phyloP scores from a whole-genome alignment of 1,140 invertebrate genomes.

The Drosophila nigrodunni region DNA sequence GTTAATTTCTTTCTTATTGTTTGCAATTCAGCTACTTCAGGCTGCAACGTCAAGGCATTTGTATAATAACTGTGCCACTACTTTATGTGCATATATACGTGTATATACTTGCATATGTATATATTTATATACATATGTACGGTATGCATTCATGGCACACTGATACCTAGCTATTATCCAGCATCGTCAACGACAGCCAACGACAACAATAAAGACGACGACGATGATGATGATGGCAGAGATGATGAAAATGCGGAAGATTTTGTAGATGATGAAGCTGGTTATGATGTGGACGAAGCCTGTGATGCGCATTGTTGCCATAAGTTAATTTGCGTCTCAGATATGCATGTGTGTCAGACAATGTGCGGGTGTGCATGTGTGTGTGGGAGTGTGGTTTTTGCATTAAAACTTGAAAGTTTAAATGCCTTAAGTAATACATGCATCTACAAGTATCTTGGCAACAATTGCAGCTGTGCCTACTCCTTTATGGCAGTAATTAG shows the following conservation, averaged over 20 bases:
- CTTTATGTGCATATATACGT: slow-evolving; percentile 3
- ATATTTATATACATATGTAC: background rate
- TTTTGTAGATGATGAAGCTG: slow-evolving; percentile 39
- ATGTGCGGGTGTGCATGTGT: slow-evolving; percentile 15
- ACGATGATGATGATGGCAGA: slow-evolving; percentile 2
- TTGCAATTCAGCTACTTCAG: slow-evolving; percentile 51
- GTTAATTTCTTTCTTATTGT: slow-evolving; percentile 34
- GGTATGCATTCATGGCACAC: slow-evolving; percentile 1
- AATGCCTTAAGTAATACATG: slow-evolving; percentile 71
- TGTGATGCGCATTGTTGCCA: slow-evolving; percentile 62
- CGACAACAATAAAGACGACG: slow-evolving; percentile 59
- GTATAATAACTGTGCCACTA: slow-evolving; percentile 70
- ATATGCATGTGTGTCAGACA: slow-evolving; percentile 70
- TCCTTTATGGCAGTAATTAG: slow-evolving; percentile 60
- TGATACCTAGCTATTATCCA: slow-evolving; percentile 69
- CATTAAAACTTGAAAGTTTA: slow-evolving; percentile 81
- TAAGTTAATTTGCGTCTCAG: slow-evolving; percentile 78
- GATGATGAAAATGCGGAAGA: slow-evolving; percentile 21
- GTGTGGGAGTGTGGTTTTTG: slow-evolving; percentile 54
- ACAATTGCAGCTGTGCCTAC: slow-evolving; percentile 31
- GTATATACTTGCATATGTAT: background rate
- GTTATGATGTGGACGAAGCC: slow-evolving; percentile 45
- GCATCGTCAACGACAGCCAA: slow-evolving; percentile 68
- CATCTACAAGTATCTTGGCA: slow-evolving; percentile 51
- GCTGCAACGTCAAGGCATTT: slow-evolving; percentile 68